A percentile compares a stretch with the other conserved stretches of the same genome.
These are phyloP conservation scores for Bellardia pandia DNA, from an alignment of 2,888 invertebrate genomes.

Conservation along the genomic window DNA sequence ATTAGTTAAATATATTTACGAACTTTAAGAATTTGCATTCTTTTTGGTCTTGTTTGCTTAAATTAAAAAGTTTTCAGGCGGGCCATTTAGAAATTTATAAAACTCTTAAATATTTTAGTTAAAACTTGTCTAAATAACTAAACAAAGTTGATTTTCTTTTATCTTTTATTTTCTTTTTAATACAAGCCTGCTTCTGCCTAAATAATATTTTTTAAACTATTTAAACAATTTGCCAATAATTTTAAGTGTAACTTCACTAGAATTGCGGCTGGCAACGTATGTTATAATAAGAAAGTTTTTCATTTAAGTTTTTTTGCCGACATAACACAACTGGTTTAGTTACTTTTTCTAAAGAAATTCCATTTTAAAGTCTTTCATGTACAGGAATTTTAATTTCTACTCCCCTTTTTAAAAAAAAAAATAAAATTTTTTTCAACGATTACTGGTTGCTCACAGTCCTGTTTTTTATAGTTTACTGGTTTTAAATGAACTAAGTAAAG, in stretches of 20 bases:
- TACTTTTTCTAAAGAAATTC: constrained; percentile 59
- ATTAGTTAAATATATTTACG: too few species aligned
- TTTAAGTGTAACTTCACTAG: constrained; percentile 1
- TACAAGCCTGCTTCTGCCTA: neutral
- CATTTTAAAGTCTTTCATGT: constrained; percentile 25
- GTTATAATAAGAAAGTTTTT: constrained; percentile 33
- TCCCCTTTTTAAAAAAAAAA: constrained; percentile 25
- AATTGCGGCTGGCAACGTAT: neutral
- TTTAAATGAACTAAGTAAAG: constrained; percentile 37
- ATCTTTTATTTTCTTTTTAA: too few species aligned
- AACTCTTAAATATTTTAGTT: neutral
- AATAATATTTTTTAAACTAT: neutral
- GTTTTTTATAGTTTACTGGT: neutral
- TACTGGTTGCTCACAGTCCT: neutral
- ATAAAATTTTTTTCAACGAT: neutral
- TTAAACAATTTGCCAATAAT: neutral
- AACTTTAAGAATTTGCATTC: too few species aligned
- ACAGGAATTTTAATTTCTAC: constrained; percentile 54
- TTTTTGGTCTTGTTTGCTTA: too few species aligned
- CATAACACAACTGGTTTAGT: constrained; percentile 36
- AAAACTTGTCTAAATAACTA: neutral
- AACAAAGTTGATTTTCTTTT: neutral
- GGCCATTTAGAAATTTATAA: too few species aligned
- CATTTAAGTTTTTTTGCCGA: neutral
- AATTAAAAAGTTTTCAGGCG: too few species aligned